A percentile compares a stretch with the other conserved stretches of the same genome.
Conservation (phyloP, 2,888 invertebrate genomes). For the Aporophyla lueneburgensis region DNA sequence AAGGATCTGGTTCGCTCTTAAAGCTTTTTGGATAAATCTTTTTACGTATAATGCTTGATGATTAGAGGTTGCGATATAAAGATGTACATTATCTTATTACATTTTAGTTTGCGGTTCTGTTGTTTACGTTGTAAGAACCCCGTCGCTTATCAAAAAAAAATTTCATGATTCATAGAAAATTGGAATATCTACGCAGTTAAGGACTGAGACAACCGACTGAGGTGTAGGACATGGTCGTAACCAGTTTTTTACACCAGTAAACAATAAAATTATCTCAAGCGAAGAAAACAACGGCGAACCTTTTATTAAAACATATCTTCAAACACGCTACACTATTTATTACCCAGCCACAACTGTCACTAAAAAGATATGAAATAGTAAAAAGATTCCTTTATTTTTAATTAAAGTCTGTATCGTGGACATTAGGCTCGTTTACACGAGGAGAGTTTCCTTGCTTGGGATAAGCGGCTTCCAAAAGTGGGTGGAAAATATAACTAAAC, state of each 20-base stretch:
- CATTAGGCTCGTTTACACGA: neutral
- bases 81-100: conserved; percentile 25
- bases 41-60: conserved; percentile 54
- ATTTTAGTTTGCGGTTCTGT: conserved; percentile 18
- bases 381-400: conserved; percentile 42
- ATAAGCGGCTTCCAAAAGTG: accelerated
- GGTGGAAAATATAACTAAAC: too few relatives aligned
- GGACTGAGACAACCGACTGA: too few relatives aligned
- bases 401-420: conserved; percentile 22
- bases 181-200: too few relatives aligned
- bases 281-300: neutral
- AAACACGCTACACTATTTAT: conserved; percentile 28
- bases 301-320: conserved; percentile 26
- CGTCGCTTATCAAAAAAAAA: too few relatives aligned
- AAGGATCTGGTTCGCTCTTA: conserved; percentile 56
- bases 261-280: conserved; percentile 13
- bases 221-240: too few relatives aligned
- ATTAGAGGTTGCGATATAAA: conserved; percentile 48
- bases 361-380: conserved; percentile 41
- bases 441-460: neutral
- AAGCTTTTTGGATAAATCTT: conserved; percentile 59
- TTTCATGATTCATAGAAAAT: too few relatives aligned
- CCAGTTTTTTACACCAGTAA: neutral
- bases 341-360: conserved; percentile 1
- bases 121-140: too few relatives aligned